Evolutionary conservation across 2,113 vertebrate genomes (phyloP), one percentile per base, ranked within the genome.

Genomic region (Eira barbara): DNA sequence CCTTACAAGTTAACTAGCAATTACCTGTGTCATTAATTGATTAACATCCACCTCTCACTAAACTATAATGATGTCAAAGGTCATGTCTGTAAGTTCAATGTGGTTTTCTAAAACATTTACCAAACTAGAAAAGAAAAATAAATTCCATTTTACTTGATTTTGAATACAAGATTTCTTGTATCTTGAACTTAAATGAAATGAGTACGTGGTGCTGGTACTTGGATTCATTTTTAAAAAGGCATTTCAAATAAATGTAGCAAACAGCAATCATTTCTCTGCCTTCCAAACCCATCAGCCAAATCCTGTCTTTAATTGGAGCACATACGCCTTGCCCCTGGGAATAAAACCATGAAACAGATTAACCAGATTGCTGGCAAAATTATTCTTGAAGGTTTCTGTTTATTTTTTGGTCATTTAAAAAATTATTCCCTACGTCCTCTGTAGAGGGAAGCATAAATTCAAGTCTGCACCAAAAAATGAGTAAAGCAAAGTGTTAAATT

Each of bases 231-330:
- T 45, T 95, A 59, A 90, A 89, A 73, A 63, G 17, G 0, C 47
- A 85, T 93, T 91, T 6, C n/a, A 94, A 91, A 49, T 89, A 94
- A 89, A 94, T 82, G 11, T 18, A 63, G 31, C 27, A 92, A 91
- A 76, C 34, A 81, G 39, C 49, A 97, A 85, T 88, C 17, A 89
- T 87, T 97, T 88, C 8, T 57, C 21, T 67, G 57, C 59, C 39
- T 97, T 93, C 79, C 65, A 93, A 78, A 91, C 91, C 65, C 89
- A 93, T 84, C 78, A 94, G 49, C 34, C 89, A 96, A 97, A 94
- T 55, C 6, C n/a, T 88, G 63, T 89, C 45, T 76, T 85, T 93
- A 89, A 67, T 78, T 94, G 93, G 85, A 67, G 39, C 78, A 91
- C 78, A 86, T 84, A 91, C 91, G 91, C 7, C 21, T 97, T 91